Conservation (phyloP, 2,797 vertebrate species). For the Phoebastria nigripes region DNA sequence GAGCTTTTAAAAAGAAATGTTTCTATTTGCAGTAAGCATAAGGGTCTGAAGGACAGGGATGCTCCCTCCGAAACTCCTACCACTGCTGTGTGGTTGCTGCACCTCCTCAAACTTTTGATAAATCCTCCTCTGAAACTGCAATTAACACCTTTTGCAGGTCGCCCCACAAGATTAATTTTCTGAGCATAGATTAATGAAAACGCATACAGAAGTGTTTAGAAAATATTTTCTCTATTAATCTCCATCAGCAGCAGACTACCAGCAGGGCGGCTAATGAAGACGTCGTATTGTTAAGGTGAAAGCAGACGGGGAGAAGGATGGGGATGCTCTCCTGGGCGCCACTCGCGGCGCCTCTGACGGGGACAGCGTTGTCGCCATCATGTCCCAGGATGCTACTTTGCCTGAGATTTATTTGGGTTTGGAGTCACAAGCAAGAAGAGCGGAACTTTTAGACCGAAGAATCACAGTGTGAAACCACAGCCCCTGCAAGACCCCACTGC, state of each 20-base stretch:
- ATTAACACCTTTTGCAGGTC: conserved; percentile 62
- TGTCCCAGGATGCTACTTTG: not conserved
- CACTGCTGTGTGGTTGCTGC: not conserved
- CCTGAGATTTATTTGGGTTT: not conserved
- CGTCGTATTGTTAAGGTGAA: not conserved
- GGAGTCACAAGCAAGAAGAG: rapidly evolving
- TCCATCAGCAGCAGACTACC: conserved; percentile 56
- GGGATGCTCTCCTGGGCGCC: not conserved
- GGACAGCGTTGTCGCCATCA: not conserved
- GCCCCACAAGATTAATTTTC: conserved; percentile 65
- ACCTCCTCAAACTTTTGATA: conserved; percentile 44
- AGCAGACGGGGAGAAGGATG: not conserved
- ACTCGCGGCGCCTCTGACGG: rapidly evolving
- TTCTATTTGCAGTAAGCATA: not conserved
- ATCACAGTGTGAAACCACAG: not conserved
- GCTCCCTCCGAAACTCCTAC: not conserved
- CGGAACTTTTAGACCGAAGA: rapidly evolving
- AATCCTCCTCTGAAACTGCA: conserved; percentile 48
- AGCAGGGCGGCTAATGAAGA: conserved; percentile 57
- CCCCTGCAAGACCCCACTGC: not conserved
- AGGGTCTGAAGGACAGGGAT: not conserved
- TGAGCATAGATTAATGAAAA: conserved; percentile 67
- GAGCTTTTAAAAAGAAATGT: not conserved
- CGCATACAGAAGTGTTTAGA: conserved; percentile 42
- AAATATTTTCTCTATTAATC: conserved; percentile 75